Evolutionary conservation across 2,797 vertebrate genomes (phyloP).

Genomic region (Rhinophrynus dorsalis): DNA sequence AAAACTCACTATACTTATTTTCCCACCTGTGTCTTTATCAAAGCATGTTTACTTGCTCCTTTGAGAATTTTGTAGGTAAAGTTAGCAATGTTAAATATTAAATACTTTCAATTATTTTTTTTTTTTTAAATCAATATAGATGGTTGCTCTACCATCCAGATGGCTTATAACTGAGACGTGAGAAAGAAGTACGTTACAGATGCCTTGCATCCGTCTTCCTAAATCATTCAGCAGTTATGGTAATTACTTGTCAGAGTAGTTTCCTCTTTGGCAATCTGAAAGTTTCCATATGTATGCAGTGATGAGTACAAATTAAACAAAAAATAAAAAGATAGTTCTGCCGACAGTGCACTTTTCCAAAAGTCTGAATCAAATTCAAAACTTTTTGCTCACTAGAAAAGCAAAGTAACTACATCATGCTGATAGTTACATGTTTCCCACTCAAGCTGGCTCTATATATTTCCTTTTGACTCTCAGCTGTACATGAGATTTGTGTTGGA

Average conservation of each 20-base stretch:
- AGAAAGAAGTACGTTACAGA: constrained; percentile 70
- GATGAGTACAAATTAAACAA: constrained; percentile 18
- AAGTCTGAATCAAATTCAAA: constrained; percentile 12
- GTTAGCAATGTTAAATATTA: no score
- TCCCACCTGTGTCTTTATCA: no score
- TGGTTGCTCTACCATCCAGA: constrained; percentile 64
- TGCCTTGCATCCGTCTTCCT: constrained; percentile 69
- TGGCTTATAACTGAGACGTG: constrained; percentile 68
- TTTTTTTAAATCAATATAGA: constrained; percentile 27
- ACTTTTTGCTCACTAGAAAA: constrained; percentile 17
- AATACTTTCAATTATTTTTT: no score
- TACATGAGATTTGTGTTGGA: constrained; percentile 7
- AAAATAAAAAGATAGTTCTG: constrained; percentile 25
- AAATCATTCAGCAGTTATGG: constrained; percentile 42
- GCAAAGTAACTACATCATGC: constrained; percentile 3
- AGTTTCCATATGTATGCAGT: constrained; percentile 15
- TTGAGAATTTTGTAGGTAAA: no score
- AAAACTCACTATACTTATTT: no score
- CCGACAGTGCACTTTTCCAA: constrained; percentile 29
- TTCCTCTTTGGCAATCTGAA: constrained; percentile 43
- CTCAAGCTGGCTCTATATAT: constrained; percentile 16
- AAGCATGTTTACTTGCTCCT: no score
- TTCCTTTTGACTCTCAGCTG: constrained; percentile 9
- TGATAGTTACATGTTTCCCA: background rate
- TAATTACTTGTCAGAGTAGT: constrained; percentile 50